A percentile compares a stretch with the other conserved stretches of the same genome.
Conservation (phyloP, 2,888 invertebrate genomes). For the Osmoderma eremita region DNA sequence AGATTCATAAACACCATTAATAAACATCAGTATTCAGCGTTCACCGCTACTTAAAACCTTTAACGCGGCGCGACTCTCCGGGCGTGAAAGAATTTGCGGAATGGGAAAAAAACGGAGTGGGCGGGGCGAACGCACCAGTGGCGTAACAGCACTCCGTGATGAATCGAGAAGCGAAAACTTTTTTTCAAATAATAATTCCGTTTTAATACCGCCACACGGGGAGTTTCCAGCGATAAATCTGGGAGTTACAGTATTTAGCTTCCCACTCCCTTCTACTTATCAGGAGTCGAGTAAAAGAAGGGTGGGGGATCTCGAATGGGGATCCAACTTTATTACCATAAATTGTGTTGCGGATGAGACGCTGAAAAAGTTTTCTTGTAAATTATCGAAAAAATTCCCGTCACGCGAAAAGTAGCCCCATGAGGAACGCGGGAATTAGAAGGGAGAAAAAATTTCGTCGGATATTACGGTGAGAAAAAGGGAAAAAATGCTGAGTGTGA, state of each 20-base stretch:
- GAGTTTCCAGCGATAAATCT: conserved; percentile 21
- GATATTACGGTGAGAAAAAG: neutral
- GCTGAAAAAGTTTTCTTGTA: conserved; percentile 20
- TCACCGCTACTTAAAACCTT: no score
- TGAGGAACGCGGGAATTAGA: conserved; percentile 3
- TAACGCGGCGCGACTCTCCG: no score
- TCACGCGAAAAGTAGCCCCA: conserved; percentile 16
- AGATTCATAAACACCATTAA: no score
- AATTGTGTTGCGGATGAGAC: conserved; percentile 17
- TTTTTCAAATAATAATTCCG: conserved; percentile 28
- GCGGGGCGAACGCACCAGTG: neutral
- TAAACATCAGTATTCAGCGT: no score
- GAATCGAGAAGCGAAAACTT: conserved; percentile 18
- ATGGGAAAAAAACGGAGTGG: neutral
- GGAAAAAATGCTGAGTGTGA: neutral
- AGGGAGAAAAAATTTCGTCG: neutral
- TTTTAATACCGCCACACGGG: conserved; percentile 17
- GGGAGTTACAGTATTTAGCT: conserved; percentile 29
- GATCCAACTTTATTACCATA: conserved; percentile 28
- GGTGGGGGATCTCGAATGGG: neutral
- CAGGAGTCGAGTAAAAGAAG: neutral
- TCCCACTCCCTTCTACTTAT: neutral
- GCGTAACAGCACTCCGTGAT: neutral
- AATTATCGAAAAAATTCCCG: conserved; percentile 34
- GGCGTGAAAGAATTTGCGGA: no score